These are phyloP conservation scores for Drosophila peninsularis DNA, from an alignment of 2,888 invertebrate genomes.

Conservation along the genomic window DNA sequence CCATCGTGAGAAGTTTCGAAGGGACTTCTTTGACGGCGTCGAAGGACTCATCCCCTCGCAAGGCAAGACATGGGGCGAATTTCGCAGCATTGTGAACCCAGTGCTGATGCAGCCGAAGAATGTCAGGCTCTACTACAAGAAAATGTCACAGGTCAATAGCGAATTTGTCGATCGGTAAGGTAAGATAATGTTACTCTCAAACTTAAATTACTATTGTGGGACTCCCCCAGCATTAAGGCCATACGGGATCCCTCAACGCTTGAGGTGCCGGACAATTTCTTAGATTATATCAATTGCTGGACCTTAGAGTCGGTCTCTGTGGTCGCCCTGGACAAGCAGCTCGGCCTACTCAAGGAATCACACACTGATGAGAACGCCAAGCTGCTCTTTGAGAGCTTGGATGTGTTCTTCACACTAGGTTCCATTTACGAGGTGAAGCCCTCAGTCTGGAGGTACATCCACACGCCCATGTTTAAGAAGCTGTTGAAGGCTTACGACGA, in stretches of 20 bases:
- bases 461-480: constrained; percentile 53
- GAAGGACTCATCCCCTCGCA: constrained; percentile 67
- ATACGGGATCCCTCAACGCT: constrained; percentile 74
- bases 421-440: constrained; percentile 56
- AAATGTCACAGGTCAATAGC: constrained; percentile 85
- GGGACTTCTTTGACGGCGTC: constrained; percentile 65
- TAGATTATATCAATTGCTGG: constrained; percentile 86
- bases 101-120: constrained; percentile 87
- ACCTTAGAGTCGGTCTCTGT: constrained; percentile 86
- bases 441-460: constrained; percentile 59
- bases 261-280: constrained; percentile 85
- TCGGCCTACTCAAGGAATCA: constrained; percentile 69
- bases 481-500: constrained; percentile 67
- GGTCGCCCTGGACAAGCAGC: constrained; percentile 84
- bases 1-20: constrained; percentile 80
- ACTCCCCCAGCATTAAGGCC: constrained; percentile 75
- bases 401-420: constrained; percentile 44
- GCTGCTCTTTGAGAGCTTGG: constrained; percentile 56
- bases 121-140: constrained; percentile 85
- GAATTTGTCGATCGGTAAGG: constrained; percentile 69
- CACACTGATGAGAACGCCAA: constrained; percentile 48
- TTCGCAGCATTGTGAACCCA: constrained; percentile 88
- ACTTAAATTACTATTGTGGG: neutral
- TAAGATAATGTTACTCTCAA: neutral
- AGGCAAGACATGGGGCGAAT: constrained; percentile 87